These are phyloP conservation scores for Monodelphis domestica DNA, from an alignment of 2,797 vertebrate genomes.

Conservation along the genomic window DNA sequence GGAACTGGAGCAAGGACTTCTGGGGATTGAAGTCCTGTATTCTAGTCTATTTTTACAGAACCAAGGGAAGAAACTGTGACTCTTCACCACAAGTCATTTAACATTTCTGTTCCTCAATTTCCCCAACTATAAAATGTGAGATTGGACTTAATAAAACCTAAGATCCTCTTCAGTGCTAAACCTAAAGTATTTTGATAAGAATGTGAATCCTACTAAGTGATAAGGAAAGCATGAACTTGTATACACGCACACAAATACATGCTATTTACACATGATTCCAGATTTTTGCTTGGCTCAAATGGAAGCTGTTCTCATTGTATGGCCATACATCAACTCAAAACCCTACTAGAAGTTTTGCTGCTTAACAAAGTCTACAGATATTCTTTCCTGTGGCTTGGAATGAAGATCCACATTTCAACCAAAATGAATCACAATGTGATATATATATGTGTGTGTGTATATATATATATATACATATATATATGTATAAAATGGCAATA, in stretches of 20 bases:
- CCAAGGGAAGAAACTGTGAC: too few relatives aligned
- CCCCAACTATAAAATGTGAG: background rate
- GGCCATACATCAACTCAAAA: background rate
- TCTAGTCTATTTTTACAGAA: too few relatives aligned
- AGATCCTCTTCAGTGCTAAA: background rate
- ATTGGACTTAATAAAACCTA: background rate
- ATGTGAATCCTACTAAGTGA: background rate
- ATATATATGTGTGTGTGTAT: too few relatives aligned
- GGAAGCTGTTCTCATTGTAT: background rate
- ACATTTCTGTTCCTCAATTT: background rate
- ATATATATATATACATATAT: too few relatives aligned
- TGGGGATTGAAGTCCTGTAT: too few relatives aligned
- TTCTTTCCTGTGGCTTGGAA: background rate
- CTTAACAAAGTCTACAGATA: background rate
- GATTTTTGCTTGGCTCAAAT: background rate
- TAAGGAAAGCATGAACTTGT: background rate
- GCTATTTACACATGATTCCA: background rate
- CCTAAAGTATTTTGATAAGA: background rate
- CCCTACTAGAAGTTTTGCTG: background rate
- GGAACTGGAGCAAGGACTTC: too few relatives aligned
- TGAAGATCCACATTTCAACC: background rate
- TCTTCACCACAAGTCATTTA: background rate
- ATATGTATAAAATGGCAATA: too few relatives aligned
- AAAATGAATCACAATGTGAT: too few relatives aligned
- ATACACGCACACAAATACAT: background rate